Evolutionary conservation across 2,888 invertebrate species (phyloP), one percentile per base, ranked within the genome.

Genomic region (Microdon myrmicae): DNA sequence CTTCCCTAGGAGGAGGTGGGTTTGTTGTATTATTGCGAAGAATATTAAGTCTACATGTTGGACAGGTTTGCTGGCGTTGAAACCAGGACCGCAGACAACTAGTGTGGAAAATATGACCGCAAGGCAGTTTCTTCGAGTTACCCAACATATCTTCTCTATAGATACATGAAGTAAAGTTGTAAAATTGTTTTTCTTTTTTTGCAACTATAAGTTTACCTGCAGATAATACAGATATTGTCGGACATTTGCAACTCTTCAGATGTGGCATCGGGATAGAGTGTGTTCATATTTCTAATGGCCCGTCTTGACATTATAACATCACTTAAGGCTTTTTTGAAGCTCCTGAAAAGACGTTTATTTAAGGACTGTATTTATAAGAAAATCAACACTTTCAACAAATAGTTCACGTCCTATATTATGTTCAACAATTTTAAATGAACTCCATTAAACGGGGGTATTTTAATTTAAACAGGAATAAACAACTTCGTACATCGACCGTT

Each of bases 201-300:
- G 10, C 7, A 32, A 17, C 13, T n/a, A 37, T 12, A 25, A 23
- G 14, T 38, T 25, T 69, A 81, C 72, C 97, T 86, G 78, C 99
- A 99, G 72, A 99, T 99, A 72, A 99, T 99, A 81, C 99, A 99
- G 51, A 98, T 97, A 78, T 96, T 96, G 81, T 99, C 98, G 0
- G 93, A 92, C 9, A 91, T 88, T 17, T 89, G 88, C 12, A 98
- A 82, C 80, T 98, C 97, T 70, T 93, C 96, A 1, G 89, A 82
- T 0, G 96, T 96, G 3, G 96, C 97, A 82, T 98, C 94, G 0
- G 96, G 96, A 81, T 97, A 98, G 72, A 96, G 81, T 0, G 96
- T 96, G 80, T 98, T 97, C 96, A 98, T 97, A 77, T 97, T 96
- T 70, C 94, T 89, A 68, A 98, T 98, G 1, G 98, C 97, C 70